Conservation (phyloP, 2,888 invertebrate species). For the Zeuzera pyrina region DNA sequence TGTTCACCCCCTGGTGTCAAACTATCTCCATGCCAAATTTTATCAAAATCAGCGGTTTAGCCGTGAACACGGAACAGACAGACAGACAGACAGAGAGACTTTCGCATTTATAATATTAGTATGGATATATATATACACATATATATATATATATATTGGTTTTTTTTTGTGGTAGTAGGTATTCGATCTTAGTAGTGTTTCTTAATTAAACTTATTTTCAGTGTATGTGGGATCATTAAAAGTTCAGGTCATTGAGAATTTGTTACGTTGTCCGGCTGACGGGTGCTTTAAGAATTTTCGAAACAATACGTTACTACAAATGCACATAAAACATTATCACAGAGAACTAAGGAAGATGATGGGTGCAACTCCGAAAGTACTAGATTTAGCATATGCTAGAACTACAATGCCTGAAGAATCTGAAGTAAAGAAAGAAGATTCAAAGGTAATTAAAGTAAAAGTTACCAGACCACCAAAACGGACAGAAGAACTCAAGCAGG, state of each 20-base stretch:
- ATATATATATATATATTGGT: not conserved
- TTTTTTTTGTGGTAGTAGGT: constrained; percentile 6
- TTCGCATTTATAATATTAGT: not conserved
- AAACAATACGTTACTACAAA: constrained; percentile 90
- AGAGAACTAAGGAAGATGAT: constrained; percentile 81
- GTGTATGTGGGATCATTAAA: constrained; percentile 74
- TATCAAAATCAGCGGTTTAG: too few relatives aligned
- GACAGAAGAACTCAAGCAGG: constrained; percentile 31
- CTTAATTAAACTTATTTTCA: constrained; percentile 24
- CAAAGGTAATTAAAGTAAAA: constrained; percentile 53
- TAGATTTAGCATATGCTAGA: constrained; percentile 87
- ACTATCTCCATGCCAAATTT: too few relatives aligned
- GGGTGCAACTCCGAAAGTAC: constrained; percentile 87
- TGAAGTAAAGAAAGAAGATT: constrained; percentile 20
- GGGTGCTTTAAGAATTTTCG: constrained; percentile 92
- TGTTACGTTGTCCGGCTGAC: constrained; percentile 82
- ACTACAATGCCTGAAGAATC: constrained; percentile 47
- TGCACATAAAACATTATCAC: constrained; percentile 97
- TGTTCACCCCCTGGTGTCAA: too few relatives aligned
- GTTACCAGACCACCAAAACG: constrained; percentile 41
- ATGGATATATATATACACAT: not conserved
- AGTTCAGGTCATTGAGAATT: constrained; percentile 79
- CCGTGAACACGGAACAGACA: too few relatives aligned
- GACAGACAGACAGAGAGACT: too few relatives aligned
- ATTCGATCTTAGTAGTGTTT: not conserved